Evolutionary conservation across 2,888 invertebrate species (phyloP).

Genomic region (Chaitophorus viminalis): DNA sequence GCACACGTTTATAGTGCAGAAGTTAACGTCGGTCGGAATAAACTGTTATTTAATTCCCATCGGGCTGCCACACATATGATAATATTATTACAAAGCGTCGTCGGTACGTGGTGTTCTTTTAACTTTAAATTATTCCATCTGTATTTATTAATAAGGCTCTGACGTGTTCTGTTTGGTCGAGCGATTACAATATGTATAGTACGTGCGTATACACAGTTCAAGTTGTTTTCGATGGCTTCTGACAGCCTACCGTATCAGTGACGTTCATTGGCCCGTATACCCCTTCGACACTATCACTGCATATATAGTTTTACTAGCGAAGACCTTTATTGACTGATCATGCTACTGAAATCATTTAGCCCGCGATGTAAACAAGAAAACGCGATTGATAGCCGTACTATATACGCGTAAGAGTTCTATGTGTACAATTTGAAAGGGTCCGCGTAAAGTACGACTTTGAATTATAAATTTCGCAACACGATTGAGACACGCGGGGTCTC

Average conservation of each 20-base stretch:
- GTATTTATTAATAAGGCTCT: no score
- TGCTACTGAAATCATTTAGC: no score
- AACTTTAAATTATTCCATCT: background rate
- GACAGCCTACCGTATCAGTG: background rate
- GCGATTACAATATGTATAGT: no score
- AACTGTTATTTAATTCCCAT: slow-evolving; percentile 26
- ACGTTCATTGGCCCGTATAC: background rate
- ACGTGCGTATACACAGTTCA: no score
- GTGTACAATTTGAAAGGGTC: no score
- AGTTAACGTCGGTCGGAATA: background rate
- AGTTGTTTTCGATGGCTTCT: background rate
- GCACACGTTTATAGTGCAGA: background rate
- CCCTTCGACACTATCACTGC: no score
- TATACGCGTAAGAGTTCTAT: no score
- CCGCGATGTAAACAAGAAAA: no score
- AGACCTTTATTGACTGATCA: no score
- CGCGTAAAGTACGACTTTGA: background rate
- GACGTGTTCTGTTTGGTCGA: no score
- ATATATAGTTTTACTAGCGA: no score
- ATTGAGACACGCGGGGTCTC: background rate
- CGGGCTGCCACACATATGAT: background rate
- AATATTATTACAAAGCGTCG: background rate
- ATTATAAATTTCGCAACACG: slow-evolving; percentile 25
- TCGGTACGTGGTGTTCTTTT: background rate
- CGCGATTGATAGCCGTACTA: no score